A percentile compares a stretch with the other conserved stretches of the same genome.
phyloP scores from a whole-genome alignment of 1,140 invertebrate genomes.

The Conus betulinus region DNA sequence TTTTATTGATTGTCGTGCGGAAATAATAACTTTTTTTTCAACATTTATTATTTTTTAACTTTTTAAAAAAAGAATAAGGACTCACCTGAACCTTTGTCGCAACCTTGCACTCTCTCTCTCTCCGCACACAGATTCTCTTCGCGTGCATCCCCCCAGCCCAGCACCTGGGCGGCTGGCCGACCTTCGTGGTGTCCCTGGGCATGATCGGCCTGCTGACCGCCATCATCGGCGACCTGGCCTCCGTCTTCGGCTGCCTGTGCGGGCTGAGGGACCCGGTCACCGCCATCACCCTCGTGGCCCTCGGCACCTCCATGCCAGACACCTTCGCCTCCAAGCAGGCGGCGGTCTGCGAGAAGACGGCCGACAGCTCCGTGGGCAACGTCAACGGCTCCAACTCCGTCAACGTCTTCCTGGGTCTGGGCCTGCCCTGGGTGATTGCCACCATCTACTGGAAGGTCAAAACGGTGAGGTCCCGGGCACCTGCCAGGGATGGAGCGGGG shows the following conservation, averaged over 20 bases:
- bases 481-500: too few relatives aligned
- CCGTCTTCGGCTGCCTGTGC: constrained; percentile 82
- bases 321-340: constrained; percentile 79
- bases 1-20: too few relatives aligned
- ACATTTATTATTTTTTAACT: too few relatives aligned
- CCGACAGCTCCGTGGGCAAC: constrained; percentile 78
- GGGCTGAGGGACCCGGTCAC: constrained; percentile 80
- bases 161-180: constrained; percentile 81
- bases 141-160: constrained; percentile 80
- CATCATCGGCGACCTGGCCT: constrained; percentile 81
- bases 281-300: constrained; percentile 84
- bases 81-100: neutral
- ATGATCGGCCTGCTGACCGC: constrained; percentile 81
- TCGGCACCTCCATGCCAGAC: constrained; percentile 85
- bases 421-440: constrained; percentile 83
- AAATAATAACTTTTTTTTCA: too few relatives aligned
- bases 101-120: constrained; percentile 5
- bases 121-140: constrained; percentile 78
- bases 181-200: constrained; percentile 80
- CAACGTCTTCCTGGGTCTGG: constrained; percentile 83
- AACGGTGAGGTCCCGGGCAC: constrained; percentile 39
- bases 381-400: constrained; percentile 79
- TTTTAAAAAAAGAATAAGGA: too few relatives aligned
- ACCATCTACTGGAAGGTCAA: constrained; percentile 78
- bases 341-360: constrained; percentile 76